Evolutionary conservation across 2,797 vertebrate genomes (phyloP), one percentile per base, ranked within the genome.

Genomic region (Halcyon chelicuti): DNA sequence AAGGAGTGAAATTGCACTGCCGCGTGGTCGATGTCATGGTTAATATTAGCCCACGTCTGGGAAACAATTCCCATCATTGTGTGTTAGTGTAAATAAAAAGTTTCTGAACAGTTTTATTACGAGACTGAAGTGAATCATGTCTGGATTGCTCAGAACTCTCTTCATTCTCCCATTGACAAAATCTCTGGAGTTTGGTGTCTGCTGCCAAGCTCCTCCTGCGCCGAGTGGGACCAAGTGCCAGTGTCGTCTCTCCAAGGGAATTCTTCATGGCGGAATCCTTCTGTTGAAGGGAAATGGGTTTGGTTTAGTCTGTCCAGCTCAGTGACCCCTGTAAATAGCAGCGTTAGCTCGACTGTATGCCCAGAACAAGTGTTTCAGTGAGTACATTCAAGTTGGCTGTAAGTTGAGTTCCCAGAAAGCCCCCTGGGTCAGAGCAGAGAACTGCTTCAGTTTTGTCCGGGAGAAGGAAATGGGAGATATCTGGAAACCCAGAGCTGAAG

Each of bases 381-480:
- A 46, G 29, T 22, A 18, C 82, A n/a, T n/a, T 80, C 8, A 25
- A 4, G 29, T 8, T 35, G 83, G 44, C 74, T 67, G 55, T 42
- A 39, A 42, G 88, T 5, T 22, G 92, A 87, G 74, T 62, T 67
- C 47, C 7, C 39, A 22, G 46, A 46, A 17, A 42, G 39, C 85
- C 54, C 47, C 35, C 6, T 7, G 54, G 85, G 75, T 77, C 63
- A 46, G 4, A 46, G n/a, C 39, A 35, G 28, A 51, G 54, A 89
- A n/a, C 40, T 25, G 80, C 84, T 17, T 19, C 25, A 8, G 40
- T 89, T 96, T 78, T 70, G 39, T 71, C 73, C 57, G 51, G 42
- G 51, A 84, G 86, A 61, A 65, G 81, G 88, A 93, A 94, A 54
- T 10, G 25, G 70, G 80, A 61, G 72, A 78, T 73, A 40, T 77